Conservation (phyloP, 2,113 vertebrate species). For the Peromyscus polionotus region DNA sequence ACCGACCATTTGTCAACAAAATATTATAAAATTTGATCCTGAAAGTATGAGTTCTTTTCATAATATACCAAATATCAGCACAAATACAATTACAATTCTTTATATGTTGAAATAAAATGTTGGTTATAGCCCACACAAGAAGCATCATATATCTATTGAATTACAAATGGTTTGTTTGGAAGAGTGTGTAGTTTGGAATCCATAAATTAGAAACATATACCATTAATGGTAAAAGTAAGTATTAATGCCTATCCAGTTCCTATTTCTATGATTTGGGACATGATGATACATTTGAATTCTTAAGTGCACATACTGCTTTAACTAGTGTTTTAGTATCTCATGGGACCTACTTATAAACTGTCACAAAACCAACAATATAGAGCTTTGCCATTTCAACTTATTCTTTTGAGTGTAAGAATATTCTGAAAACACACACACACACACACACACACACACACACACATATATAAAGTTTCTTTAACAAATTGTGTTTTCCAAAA, state of each 20-base stretch:
- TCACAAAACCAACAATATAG: constrained; percentile 77
- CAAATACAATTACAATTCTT: not conserved
- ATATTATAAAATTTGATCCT: constrained; percentile 46
- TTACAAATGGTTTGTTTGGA: constrained; percentile 40
- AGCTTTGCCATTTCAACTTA: constrained; percentile 73
- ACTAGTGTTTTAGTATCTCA: not conserved
- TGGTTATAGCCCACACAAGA: not conserved
- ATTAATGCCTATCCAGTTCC: not conserved
- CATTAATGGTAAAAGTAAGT: not conserved
- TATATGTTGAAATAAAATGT: not conserved
- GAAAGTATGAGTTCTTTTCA: constrained; percentile 17
- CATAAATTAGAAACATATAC: not conserved
- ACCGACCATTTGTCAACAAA: not conserved
- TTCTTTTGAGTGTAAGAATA: constrained; percentile 55
- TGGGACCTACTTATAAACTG: constrained; percentile 70
- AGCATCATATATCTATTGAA: not conserved
- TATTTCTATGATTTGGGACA: not conserved
- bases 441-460: too few relatives aligned
- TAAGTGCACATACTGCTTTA: not conserved
- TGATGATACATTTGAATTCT: not conserved
- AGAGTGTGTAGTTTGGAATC: not conserved
- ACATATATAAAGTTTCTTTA: not conserved
- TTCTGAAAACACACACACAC: not conserved
- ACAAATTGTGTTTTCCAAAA: not conserved
- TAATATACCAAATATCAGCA: not conserved